Percentiles rank a stretch among this genome's conserved stretches.
Evolutionary conservation across 2,797 vertebrate genomes (phyloP).

Genomic region (Epinephelus awoara): DNA sequence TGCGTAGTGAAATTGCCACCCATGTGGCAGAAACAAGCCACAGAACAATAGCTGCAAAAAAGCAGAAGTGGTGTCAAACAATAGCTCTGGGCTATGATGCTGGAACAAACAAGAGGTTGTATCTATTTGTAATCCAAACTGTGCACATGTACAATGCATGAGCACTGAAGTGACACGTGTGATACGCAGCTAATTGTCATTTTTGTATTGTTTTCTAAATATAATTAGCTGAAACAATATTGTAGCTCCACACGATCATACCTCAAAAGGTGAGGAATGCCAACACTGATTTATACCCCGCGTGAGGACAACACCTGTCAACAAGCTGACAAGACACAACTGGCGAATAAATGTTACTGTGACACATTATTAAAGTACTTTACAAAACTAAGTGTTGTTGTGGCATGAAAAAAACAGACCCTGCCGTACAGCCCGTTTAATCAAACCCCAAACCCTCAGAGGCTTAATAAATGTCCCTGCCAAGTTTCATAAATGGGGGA

Average conservation of each 20-base stretch:
- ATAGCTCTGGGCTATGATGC: constrained; percentile 21
- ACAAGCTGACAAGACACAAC: constrained; percentile 69
- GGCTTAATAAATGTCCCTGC: constrained; percentile 87
- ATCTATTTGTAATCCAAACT: constrained; percentile 21
- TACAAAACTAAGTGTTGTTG: constrained; percentile 71
- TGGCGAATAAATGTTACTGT: constrained; percentile 71
- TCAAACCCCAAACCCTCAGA: constrained; percentile 82
- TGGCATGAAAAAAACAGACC: constrained; percentile 77
- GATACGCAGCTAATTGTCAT: constrained; percentile 24
- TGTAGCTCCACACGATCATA: constrained; percentile 20
- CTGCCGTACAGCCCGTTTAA: constrained; percentile 78
- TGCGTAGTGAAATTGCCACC: constrained; percentile 24
- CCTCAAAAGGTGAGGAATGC: constrained; percentile 34
- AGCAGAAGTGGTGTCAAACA: constrained; percentile 22
- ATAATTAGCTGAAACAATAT: constrained; percentile 33
- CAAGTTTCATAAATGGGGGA: constrained; percentile 86
- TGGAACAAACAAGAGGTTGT: not conserved
- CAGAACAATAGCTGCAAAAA: constrained; percentile 20
- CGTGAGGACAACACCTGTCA: constrained; percentile 55
- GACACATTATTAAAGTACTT: constrained; percentile 79
- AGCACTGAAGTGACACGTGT: constrained; percentile 21
- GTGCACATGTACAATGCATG: not conserved
- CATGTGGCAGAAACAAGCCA: constrained; percentile 36
- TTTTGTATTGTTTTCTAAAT: constrained; percentile 3
- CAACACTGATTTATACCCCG: constrained; percentile 29